Conservation (phyloP, 2,113 vertebrate species). For the Motacilla alba region DNA sequence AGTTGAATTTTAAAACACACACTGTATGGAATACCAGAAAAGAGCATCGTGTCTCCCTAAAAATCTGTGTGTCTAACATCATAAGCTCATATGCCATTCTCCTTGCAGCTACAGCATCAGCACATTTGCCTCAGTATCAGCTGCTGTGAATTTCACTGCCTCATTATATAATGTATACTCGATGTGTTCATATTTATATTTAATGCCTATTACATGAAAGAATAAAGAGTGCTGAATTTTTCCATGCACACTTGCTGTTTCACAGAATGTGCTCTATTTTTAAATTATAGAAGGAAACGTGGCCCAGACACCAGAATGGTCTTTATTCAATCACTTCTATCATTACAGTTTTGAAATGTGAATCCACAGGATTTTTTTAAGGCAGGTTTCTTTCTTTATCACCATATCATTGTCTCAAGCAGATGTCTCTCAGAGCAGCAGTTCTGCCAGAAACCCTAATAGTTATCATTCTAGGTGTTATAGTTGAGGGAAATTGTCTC, state of each 20-base stretch:
- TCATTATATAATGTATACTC: background rate
- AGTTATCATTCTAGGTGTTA: background rate
- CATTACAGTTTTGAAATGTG: background rate
- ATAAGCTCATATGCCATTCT: background rate
- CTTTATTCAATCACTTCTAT: background rate
- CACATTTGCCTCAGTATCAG: background rate
- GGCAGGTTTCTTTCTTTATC: background rate
- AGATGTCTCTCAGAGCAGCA: background rate
- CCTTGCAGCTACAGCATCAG: background rate
- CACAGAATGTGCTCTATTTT: background rate
- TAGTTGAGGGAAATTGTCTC: background rate
- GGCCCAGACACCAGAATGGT: background rate
- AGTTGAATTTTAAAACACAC: background rate
- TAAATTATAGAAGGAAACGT: background rate
- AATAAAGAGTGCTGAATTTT: background rate
- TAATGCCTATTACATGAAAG: background rate
- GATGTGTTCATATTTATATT: background rate
- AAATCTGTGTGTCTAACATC: background rate
- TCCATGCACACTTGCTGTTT: background rate
- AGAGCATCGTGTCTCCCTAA: background rate
- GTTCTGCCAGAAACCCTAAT: background rate
- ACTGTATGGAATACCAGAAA: accelerated
- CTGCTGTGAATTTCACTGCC: background rate
- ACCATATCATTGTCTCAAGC: background rate
- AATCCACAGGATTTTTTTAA: accelerated